Percentiles rank a stretch among this genome's conserved stretches.
These are phyloP conservation scores for Hydrotaea cyrtoneurina DNA, from an alignment of 2,888 invertebrate species.

Conservation along the genomic window DNA sequence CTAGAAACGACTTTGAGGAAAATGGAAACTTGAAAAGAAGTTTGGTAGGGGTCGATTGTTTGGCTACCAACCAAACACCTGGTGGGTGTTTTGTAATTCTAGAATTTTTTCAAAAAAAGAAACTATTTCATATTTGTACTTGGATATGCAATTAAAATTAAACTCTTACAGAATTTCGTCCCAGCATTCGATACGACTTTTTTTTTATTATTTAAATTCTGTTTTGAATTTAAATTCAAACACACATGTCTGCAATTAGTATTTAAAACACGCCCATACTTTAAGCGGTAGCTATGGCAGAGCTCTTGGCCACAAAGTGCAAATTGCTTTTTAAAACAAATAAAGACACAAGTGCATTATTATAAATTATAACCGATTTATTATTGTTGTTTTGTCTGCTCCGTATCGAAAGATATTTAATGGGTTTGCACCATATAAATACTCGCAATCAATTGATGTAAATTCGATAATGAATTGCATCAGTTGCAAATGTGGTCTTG, in stretches of 20 bases:
- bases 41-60: background rate
- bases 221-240: conserved; percentile 3
- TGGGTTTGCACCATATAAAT: background rate
- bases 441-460: conserved; percentile 33
- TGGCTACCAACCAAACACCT: conserved; percentile 6
- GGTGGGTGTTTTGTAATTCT: conserved; percentile 16
- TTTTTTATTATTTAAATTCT: conserved; percentile 29
- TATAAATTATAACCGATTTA: conserved; percentile 24
- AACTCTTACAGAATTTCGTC: background rate
- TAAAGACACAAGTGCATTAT: conserved; percentile 6
- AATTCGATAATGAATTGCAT: conserved; percentile 43
- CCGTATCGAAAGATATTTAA: conserved; percentile 6
- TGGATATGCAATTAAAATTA: background rate
- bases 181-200: background rate
- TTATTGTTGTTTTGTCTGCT: background rate
- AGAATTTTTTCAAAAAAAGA: background rate
- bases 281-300: background rate
- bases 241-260: conserved; percentile 40
- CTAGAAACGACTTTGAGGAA: background rate
- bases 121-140: background rate
- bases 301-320: conserved; percentile 29
- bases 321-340: conserved; percentile 47
- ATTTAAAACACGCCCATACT: conserved; percentile 50
- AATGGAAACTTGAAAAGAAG: background rate
- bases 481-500: conserved; percentile 14